Evolutionary conservation across 1,140 invertebrate genomes (phyloP), one percentile per base, ranked within the genome.

Genomic region (Glomeris maerens): DNA sequence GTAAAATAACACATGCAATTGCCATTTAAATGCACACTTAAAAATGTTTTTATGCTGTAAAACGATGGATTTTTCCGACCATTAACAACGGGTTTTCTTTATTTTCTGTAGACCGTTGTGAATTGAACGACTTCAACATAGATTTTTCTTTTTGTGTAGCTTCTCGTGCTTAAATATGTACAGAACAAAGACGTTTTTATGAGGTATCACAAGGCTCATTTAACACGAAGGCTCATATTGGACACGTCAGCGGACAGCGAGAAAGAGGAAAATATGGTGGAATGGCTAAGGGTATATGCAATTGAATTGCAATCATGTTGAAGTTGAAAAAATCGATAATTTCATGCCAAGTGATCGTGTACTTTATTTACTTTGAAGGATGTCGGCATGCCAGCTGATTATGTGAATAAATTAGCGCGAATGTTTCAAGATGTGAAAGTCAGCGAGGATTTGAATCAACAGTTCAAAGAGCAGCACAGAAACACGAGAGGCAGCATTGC

Each of bases 131-230:
- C 20, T 42, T 45, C 21, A 48, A 48, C 22, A 27, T 42, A 29
- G 47, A 55, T 10, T 49, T 39, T 14, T 40, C 48, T 55, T 55
- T 53, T 55, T 36, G 66, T 72, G 52, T 63, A 82, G 79, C 69
- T 98, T 49, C 70, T 98, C 61, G 91, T 98, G 38, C 72, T 99
- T 41, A 99, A 99, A 70, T 99, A 99, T 72, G 92, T 99, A 45
- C 88, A 93, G 66, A 98, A 98, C 67, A 98, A 98, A 68, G 95
- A 99, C 75, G 92, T 98, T 4, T 99, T 99, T 65, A 98, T 99
- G 94, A 74, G 93, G 53, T 98, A 95, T 70, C 92, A 99, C 68
- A 98, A 98, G 70, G 91, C 91, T 31, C 94, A 98, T 74, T 74
- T 99, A 56, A 98, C 94, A 23, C 72, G 96, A 58, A 76, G 96